Evolutionary conservation across 2,797 vertebrate genomes (phyloP), one percentile per base, ranked within the genome.

Genomic region (Melanotaenia nigrans): DNA sequence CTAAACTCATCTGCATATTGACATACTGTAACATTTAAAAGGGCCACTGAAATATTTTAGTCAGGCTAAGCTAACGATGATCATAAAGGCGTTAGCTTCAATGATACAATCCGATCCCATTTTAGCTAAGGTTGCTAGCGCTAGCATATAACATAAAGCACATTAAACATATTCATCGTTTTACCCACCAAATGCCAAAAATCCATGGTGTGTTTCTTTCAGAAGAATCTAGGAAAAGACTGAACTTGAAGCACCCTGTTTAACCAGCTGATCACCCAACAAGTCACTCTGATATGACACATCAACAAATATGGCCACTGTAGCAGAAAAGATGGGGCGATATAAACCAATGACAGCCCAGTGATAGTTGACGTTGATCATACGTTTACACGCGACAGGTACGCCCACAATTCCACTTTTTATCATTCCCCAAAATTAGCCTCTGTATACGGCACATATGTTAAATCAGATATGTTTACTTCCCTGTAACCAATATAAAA

Each of bases 281-380:
- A 74, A 89, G 75, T 86, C 89, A 81, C 85, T 91, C 78, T 85
- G 89, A 89, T 90, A 92, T 95, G 95, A 95, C 95, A 95, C 94
- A 95, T 95, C 94, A 95, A 95, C 95, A 95, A 95, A 95, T 86
- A 95, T 95, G 94, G 94, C 95, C 62, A 66, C 94, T 79, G 83
- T 45, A 30, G 75, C 67, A 70, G 61, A 80, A 78, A 61, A 49
- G 72, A 61, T 36, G 62, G 70, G 38, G 47, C 1, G 42, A 40
- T 11, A 24, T 68, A 0, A 69, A 65, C 92, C 91, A 94, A 93
- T 94, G 67, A 83, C 18, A 68, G 60, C 40, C 20, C 33, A 33
- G 58, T 0, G 40, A 53, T 25, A n/a, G 5, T 22, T 89, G 55
- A 87, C 85, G 87, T 81, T 2, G 0, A 1, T 22, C 0, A 66